Percentiles rank a stretch among this genome's conserved stretches.
Conservation (phyloP, 2,113 vertebrate genomes). For the Ia io region DNA sequence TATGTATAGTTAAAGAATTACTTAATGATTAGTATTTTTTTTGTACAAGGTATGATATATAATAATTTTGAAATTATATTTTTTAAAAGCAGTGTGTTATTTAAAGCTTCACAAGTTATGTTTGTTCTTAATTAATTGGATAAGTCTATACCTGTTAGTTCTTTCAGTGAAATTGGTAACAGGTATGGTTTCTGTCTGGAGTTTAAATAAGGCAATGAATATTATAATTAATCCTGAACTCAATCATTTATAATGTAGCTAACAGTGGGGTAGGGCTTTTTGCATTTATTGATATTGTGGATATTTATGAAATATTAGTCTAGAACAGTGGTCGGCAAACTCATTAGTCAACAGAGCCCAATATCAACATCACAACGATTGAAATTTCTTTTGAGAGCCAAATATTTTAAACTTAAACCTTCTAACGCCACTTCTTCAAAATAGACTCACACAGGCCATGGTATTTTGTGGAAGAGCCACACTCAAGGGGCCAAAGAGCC, state of each 20-base stretch:
- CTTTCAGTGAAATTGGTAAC: conserved; percentile 1
- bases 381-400: too few species aligned
- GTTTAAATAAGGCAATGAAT: conserved; percentile 19
- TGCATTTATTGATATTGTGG: neutral
- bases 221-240: neutral
- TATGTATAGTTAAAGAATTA: conserved; percentile 8
- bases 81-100: neutral
- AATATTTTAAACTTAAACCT: too few species aligned
- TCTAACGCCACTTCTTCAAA: too few species aligned
- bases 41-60: neutral
- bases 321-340: neutral
- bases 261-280: neutral
- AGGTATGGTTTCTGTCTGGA: conserved; percentile 17
- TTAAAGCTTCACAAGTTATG: neutral
- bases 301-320: conserved; percentile 21
- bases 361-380: too few species aligned
- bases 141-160: neutral
- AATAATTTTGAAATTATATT: neutral
- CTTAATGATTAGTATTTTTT: neutral
- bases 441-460: too few species aligned
- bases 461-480: too few species aligned
- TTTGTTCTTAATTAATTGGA: neutral
- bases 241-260: neutral
- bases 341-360: too few species aligned
- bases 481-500: too few species aligned